A percentile compares a stretch with the other conserved stretches of the same genome.
Evolutionary conservation across 2,113 vertebrate genomes (phyloP).

Genomic region (Eudyptes chrysolophus): DNA sequence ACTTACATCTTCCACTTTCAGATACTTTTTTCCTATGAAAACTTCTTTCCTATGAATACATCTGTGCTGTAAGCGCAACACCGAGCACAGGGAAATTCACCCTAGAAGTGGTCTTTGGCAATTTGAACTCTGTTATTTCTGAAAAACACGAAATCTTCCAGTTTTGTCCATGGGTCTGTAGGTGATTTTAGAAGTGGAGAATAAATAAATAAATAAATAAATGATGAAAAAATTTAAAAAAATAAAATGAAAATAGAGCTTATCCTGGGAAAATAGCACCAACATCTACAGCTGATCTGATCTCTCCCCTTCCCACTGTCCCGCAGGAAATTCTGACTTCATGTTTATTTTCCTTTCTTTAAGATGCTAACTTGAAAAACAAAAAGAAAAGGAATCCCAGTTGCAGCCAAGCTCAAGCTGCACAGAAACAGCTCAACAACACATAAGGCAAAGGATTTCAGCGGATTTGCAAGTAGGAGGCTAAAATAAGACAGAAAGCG

Average conservation of each 20-base stretch:
- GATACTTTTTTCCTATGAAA: neutral
- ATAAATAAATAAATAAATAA: neutral
- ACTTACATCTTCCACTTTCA: neutral
- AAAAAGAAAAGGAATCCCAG: constrained; percentile 33
- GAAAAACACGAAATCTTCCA: neutral
- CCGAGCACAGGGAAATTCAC: neutral
- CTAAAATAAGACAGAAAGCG: constrained; percentile 1
- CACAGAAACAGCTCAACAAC: constrained; percentile 21
- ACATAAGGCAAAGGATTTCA: constrained; percentile 38
- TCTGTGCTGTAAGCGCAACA: neutral
- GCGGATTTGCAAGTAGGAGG: constrained; percentile 16
- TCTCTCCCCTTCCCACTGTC: constrained; percentile 54
- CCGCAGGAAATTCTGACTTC: constrained; percentile 63
- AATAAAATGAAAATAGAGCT: neutral
- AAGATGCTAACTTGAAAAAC: constrained; percentile 63
- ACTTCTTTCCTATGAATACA: neutral
- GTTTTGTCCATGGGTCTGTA: neutral
- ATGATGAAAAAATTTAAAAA: neutral
- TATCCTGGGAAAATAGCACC: constrained; percentile 68
- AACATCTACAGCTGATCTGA: constrained; percentile 53
- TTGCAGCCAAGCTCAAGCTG: constrained; percentile 43
- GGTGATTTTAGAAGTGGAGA: neutral
- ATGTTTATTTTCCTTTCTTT: constrained; percentile 64
- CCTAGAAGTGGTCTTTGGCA: neutral
- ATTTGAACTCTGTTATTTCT: neutral